phyloP scores from a whole-genome alignment of 2,113 vertebrate genomes.

The Anarrhichthys ocellatus region DNA sequence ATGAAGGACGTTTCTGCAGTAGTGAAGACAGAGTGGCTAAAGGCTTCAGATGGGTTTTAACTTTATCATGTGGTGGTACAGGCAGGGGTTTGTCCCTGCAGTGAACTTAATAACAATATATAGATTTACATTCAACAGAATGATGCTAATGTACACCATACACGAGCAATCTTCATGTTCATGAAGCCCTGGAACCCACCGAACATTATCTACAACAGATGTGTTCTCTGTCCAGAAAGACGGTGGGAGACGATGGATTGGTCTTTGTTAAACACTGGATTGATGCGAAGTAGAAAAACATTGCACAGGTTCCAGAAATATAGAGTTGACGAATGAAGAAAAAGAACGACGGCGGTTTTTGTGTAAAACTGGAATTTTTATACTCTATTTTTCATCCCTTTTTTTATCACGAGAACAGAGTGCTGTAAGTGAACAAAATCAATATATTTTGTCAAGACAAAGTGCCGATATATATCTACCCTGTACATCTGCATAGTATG shows the following conservation, averaged over 20 bases:
- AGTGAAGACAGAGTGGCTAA: background rate
- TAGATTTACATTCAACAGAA: background rate
- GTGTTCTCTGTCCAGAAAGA: background rate
- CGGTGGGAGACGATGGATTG: background rate
- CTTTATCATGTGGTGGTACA: background rate
- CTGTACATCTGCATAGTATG: constrained; percentile 11
- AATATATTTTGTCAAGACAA: constrained; percentile 4
- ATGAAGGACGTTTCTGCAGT: constrained; percentile 19
- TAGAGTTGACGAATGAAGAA: background rate
- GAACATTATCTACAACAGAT: background rate
- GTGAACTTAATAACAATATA: constrained; percentile 5
- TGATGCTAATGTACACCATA: background rate
- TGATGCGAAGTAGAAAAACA: background rate
- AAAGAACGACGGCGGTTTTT: background rate
- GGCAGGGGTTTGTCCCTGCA: background rate
- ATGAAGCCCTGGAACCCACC: background rate
- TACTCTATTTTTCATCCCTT: constrained; percentile 19
- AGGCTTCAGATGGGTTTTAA: background rate
- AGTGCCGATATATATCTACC: constrained; percentile 31
- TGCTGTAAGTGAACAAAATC: constrained; percentile 34
- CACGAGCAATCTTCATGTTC: background rate
- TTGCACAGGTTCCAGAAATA: constrained; percentile 1
- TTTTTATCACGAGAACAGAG: constrained; percentile 8
- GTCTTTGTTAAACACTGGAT: constrained; percentile 35
- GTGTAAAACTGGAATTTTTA: constrained; percentile 51